Evolutionary conservation across 1,140 invertebrate species (phyloP).

Genomic region (Aphidius ervi): DNA sequence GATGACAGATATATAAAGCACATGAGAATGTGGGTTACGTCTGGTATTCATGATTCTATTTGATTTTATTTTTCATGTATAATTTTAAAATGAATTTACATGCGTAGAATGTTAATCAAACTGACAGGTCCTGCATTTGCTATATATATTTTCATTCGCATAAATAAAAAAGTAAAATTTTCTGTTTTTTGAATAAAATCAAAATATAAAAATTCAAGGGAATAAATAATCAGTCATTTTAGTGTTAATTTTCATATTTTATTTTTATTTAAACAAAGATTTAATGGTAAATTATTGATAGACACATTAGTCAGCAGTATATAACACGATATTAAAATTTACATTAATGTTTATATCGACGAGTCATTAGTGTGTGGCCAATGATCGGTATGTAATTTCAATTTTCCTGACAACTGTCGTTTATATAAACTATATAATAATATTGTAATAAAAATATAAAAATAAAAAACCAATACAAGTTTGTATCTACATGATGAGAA

Average conservation of each 20-base stretch:
- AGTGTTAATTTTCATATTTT: too few relatives aligned
- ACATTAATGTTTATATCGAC: slow-evolving; percentile 4
- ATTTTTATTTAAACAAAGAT: too few relatives aligned
- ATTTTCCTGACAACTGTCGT: slow-evolving; percentile 14
- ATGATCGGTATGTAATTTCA: slow-evolving; percentile 24
- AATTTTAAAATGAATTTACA: not conserved
- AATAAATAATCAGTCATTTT: too few relatives aligned
- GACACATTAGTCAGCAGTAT: not conserved
- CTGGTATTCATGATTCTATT: slow-evolving; percentile 36
- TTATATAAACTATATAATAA: slow-evolving; percentile 4
- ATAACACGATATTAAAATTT: not conserved
- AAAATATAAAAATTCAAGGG: too few relatives aligned
- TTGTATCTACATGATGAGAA: not conserved
- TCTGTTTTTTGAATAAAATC: too few relatives aligned
- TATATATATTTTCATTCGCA: too few relatives aligned
- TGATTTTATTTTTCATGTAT: too few relatives aligned
- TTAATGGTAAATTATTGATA: too few relatives aligned
- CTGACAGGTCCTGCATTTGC: not conserved
- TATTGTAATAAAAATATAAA: not conserved
- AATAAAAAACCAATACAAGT: not conserved
- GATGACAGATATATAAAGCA: not conserved
- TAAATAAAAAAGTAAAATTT: too few relatives aligned
- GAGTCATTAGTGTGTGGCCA: slow-evolving; percentile 12
- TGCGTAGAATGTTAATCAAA: slow-evolving; percentile 40
- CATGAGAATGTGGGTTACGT: slow-evolving; percentile 34